phyloP scores from a whole-genome alignment of 2,797 vertebrate genomes.

The Mus minutoides region DNA sequence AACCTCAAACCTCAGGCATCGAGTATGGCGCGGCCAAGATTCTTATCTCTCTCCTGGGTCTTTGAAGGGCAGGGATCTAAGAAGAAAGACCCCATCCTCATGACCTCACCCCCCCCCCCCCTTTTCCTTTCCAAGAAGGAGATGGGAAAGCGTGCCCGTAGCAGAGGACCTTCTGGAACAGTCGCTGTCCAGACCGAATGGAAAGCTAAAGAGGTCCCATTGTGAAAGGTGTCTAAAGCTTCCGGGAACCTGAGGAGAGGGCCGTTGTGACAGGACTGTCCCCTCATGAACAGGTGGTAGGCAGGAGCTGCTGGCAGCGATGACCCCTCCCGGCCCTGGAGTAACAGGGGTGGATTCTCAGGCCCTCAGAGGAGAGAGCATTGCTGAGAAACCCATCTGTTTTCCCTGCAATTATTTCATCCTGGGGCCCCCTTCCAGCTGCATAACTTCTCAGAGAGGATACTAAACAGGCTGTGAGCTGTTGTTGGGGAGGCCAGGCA shows the following conservation, averaged over 20 bases:
- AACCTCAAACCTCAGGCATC: background rate
- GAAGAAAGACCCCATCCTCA: background rate
- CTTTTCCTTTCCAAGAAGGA: background rate
- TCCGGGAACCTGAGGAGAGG: background rate
- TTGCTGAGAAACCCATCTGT: conserved; percentile 63
- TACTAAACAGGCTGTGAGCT: conserved; percentile 65
- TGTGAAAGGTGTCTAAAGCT: background rate
- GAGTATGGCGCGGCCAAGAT: background rate
- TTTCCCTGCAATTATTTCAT: conserved; percentile 74
- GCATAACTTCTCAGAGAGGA: conserved; percentile 73
- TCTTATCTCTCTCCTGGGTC: background rate
- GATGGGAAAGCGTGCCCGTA: background rate
- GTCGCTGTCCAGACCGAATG: background rate
- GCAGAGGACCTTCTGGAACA: background rate
- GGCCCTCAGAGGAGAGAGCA: background rate
- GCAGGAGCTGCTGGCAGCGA: background rate
- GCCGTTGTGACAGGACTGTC: fast-evolving
- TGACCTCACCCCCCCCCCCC: too few relatives aligned
- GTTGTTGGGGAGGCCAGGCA: conserved; percentile 50
- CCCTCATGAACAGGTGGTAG: background rate
- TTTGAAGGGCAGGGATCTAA: background rate
- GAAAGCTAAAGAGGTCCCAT: background rate
- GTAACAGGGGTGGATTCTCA: background rate
- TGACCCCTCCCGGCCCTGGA: conserved; percentile 54
- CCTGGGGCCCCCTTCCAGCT: conserved; percentile 75